Conservation (phyloP, 2,888 invertebrate species). For the Scaptomyza polygonia region DNA sequence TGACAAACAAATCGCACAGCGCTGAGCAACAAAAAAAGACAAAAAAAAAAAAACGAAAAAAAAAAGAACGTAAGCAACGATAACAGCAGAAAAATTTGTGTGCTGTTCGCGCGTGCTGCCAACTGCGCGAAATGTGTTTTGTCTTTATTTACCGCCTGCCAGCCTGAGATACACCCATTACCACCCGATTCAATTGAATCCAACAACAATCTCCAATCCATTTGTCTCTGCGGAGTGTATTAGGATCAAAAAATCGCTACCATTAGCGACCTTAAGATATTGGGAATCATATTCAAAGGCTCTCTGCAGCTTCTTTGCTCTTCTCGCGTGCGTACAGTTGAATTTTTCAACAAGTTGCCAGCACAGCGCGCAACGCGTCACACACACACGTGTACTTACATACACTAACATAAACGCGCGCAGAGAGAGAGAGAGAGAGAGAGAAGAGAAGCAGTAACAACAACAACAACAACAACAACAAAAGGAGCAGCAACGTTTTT, state of each 20-base stretch:
- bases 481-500: conserved; percentile 68
- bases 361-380: conserved; percentile 74
- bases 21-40: conserved; percentile 20
- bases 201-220: conserved; percentile 27
- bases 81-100: conserved; percentile 62
- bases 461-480: conserved; percentile 45
- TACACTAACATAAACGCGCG: conserved; percentile 35
- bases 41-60: conserved; percentile 27
- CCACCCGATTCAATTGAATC: conserved; percentile 13
- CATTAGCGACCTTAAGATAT: conserved; percentile 17
- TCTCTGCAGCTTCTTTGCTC: neutral
- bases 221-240: conserved; percentile 3
- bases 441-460: conserved; percentile 45
- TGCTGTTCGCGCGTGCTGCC: conserved; percentile 71
- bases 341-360: conserved; percentile 76
- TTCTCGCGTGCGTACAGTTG: conserved; percentile 56
- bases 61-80: conserved; percentile 62
- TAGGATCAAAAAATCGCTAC: conserved; percentile 15
- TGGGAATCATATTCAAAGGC: conserved; percentile 1
- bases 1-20: conserved; percentile 35
- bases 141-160: conserved; percentile 36
- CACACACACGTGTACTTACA: conserved; percentile 27
- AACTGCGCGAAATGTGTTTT: conserved; percentile 59
- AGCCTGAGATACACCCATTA: neutral
- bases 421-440: conserved; percentile 48